phyloP scores from a whole-genome alignment of 2,888 invertebrate species.

The Nephrotoma appendiculata region DNA sequence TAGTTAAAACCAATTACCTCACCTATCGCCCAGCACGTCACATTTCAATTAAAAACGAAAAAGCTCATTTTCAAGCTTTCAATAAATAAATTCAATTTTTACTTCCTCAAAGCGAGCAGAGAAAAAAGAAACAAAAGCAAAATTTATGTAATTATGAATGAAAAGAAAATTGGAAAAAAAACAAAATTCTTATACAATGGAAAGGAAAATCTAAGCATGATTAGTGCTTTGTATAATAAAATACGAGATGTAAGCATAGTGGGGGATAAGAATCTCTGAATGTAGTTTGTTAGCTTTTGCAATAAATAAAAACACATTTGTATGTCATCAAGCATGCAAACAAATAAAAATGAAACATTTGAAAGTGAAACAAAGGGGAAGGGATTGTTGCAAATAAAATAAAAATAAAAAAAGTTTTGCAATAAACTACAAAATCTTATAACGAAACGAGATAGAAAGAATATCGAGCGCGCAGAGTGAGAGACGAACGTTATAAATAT shows the following conservation, averaged over 20 bases:
- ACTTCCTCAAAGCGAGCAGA: neutral
- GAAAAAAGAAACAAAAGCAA: neutral
- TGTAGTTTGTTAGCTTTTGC: neutral
- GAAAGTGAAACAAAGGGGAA: neutral
- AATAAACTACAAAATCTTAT: neutral
- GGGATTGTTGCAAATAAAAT: neutral
- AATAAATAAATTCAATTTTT: neutral
- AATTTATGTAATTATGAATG: neutral
- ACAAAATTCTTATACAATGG: neutral
- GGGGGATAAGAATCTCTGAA: neutral
- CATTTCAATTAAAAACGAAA: neutral
- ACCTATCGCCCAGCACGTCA: neutral
- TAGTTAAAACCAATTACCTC: neutral
- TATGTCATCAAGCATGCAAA: neutral
- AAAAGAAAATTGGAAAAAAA: neutral
- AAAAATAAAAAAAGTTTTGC: neutral
- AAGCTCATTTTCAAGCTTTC: neutral
- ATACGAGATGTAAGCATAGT: neutral
- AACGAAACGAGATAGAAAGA: neutral
- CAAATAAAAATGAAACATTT: neutral
- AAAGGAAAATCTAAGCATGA: neutral
- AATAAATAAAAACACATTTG: neutral
- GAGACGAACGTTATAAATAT: neutral
- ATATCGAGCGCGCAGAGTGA: neutral
- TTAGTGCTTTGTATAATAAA: neutral